These are phyloP conservation scores for Troglohyphantes excavatus DNA, from an alignment of 2,888 invertebrate genomes.

Conservation along the genomic window DNA sequence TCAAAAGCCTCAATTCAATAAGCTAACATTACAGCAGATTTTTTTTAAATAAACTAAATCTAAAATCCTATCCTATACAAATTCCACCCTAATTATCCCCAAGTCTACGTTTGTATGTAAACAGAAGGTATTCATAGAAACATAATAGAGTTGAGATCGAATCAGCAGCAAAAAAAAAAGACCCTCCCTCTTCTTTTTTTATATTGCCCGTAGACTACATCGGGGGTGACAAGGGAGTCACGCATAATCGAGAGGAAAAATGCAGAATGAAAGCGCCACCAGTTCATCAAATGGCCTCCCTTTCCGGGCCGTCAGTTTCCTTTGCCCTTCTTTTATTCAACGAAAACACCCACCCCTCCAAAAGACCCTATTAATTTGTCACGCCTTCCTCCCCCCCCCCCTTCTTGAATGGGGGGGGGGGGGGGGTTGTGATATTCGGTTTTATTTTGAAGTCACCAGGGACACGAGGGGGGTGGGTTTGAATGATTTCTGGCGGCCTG, in stretches of 20 bases:
- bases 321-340: conserved; percentile 46
- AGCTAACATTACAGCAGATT: too few species aligned
- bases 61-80: too few species aligned
- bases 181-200: neutral
- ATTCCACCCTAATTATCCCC: neutral
- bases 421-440: neutral
- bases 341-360: conserved; percentile 16
- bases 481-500: conserved; percentile 14
- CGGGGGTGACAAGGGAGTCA: conserved; percentile 17
- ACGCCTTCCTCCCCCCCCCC: conserved; percentile 39
- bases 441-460: conserved; percentile 37
- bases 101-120: neutral
- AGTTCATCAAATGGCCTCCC: conserved; percentile 67
- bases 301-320: conserved; percentile 51
- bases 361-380: conserved; percentile 73
- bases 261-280: conserved; percentile 62
- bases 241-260: conserved; percentile 53
- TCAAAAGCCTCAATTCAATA: too few species aligned
- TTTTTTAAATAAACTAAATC: too few species aligned
- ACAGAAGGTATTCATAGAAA: neutral
- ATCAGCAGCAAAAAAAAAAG: neutral
- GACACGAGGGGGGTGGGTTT: neutral
- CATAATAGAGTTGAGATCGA: conserved; percentile 2
- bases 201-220: neutral
- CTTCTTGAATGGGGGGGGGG: neutral